These are phyloP conservation scores for Nothobranchius furzeri DNA, from an alignment of 2,113 vertebrate species.

Conservation along the genomic window DNA sequence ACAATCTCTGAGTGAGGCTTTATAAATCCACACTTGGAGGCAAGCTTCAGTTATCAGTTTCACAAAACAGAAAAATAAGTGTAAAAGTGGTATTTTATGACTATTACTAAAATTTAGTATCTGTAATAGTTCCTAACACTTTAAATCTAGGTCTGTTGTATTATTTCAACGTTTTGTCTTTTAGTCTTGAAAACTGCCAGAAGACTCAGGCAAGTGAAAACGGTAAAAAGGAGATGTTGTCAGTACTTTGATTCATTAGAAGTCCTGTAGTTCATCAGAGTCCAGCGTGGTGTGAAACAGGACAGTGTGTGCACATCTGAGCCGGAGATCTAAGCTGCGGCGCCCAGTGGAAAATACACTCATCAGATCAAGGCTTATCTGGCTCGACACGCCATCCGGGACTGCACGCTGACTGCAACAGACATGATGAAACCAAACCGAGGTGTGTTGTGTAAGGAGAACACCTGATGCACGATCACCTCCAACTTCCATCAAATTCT, in stretches of 20 bases:
- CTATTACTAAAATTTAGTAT: too few species aligned
- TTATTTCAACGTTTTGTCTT: too few species aligned
- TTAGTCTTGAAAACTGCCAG: too few species aligned
- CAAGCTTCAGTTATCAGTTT: too few species aligned
- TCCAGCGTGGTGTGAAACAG: constrained; percentile 7
- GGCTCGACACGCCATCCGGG: constrained; percentile 26
- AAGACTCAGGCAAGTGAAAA: too few species aligned
- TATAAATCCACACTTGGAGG: too few species aligned
- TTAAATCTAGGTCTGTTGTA: too few species aligned
- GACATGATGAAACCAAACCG: constrained; percentile 25
- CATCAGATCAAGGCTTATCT: constrained; percentile 56
- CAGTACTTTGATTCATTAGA: not conserved
- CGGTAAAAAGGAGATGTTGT: too few species aligned
- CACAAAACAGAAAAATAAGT: too few species aligned
- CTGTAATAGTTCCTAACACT: too few species aligned
- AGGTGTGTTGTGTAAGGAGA: constrained; percentile 23
- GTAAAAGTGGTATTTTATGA: too few species aligned
- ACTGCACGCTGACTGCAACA: constrained; percentile 26
- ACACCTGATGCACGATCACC: constrained; percentile 21
- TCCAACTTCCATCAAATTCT: constrained; percentile 9
- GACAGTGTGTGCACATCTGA: not conserved
- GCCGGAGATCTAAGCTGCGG: constrained; percentile 12
- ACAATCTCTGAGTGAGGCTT: too few species aligned
- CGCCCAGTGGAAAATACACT: constrained; percentile 31
- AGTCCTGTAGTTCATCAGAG: constrained; percentile 5